Evolutionary conservation across 2,113 vertebrate genomes (phyloP).

Genomic region (Ancistrus triradiatus): DNA sequence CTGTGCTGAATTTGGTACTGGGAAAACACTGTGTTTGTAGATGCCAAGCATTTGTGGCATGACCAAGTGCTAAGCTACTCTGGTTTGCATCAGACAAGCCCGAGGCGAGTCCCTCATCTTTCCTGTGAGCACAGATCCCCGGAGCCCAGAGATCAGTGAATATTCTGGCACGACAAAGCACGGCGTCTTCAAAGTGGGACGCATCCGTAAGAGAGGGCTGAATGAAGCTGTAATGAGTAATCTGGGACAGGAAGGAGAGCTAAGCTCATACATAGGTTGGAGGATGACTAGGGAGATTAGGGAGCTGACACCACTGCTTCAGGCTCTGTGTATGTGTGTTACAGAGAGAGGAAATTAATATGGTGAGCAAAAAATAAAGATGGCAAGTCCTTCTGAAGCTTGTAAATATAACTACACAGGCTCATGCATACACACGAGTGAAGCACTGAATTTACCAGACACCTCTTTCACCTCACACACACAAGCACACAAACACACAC

Average conservation of each 20-base stretch:
- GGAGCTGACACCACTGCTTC: slow-evolving; percentile 26
- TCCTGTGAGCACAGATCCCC: slow-evolving; percentile 24
- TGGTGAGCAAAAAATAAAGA: slow-evolving; percentile 35
- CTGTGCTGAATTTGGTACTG: slow-evolving; percentile 22
- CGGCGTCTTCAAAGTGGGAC: slow-evolving; percentile 38
- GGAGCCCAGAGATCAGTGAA: slow-evolving; percentile 22
- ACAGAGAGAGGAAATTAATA: slow-evolving; percentile 38
- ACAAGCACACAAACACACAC: slow-evolving; percentile 14
- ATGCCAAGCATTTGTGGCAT: slow-evolving; percentile 30
- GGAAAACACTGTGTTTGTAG: background rate
- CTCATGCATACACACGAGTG: slow-evolving; percentile 51
- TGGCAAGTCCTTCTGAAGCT: slow-evolving; percentile 16
- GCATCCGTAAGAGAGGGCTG: slow-evolving; percentile 32
- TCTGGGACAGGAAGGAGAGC: slow-evolving; percentile 30
- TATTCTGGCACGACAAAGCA: slow-evolving; percentile 18
- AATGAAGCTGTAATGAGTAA: slow-evolving; percentile 42
- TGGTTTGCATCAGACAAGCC: slow-evolving; percentile 31
- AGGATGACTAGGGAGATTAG: slow-evolving; percentile 36
- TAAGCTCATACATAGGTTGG: slow-evolving; percentile 20
- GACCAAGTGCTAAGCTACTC: slow-evolving; percentile 22
- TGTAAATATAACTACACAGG: slow-evolving; percentile 15
- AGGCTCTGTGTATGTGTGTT: slow-evolving; percentile 21
- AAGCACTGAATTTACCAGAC: slow-evolving; percentile 53
- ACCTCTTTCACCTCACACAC: slow-evolving; percentile 33
- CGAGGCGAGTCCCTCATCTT: slow-evolving; percentile 20